Base-by-base conservation (phyloP, 2,113 vertebrate species). In the Nothobranchius kuhntae region DNA sequence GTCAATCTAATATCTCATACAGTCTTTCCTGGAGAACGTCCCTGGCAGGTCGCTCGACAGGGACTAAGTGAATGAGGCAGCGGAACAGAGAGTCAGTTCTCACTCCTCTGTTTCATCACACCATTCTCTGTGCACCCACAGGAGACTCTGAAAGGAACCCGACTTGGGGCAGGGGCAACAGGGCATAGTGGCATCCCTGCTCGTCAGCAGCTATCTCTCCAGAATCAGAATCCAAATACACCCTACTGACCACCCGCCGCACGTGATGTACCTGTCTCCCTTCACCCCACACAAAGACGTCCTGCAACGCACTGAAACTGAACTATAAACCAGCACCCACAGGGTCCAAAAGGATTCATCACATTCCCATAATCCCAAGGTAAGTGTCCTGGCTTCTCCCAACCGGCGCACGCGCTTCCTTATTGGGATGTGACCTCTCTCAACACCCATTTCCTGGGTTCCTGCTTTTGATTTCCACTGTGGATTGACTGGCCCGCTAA, bases 391-490 rank as follows among this genome's bases (percentile, higher is more conserved):
- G 89, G 77, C 92, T 88, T 85, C 78, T 89, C 86, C 80, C 77
- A 74, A 91, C 89, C 75, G 81, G 65, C 79, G 84, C 86, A 80
- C 78, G 80, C 78, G 88, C 82, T 68, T 77, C 83, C 88, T 89
- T 84, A 53, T 54, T 87, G 88, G 84, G 86, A 87, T 75, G 74
- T 82, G 86, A 91, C 90, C 91, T 91, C 86, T 79, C 87, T 84
- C 87, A 84, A 89, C 89, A 88, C 83, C 90, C 85, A 91, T 91
- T 91, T 93, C 89, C 85, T 81, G 83, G 77, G 76, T 88, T 78
- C 80, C 86, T 85, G 84, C 87, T 84, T 91, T 84, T 93, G 89
- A 93, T 93, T 93, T 93, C 92, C 91, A 92, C 91, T 81, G 92
- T 91, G 92, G 84, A 86, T 92, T 91, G 69, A 61, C 81, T 86